A percentile compares a stretch with the other conserved stretches of the same genome.
Conservation (phyloP, 2,113 vertebrate species). For the Brachyistius frenatus region DNA sequence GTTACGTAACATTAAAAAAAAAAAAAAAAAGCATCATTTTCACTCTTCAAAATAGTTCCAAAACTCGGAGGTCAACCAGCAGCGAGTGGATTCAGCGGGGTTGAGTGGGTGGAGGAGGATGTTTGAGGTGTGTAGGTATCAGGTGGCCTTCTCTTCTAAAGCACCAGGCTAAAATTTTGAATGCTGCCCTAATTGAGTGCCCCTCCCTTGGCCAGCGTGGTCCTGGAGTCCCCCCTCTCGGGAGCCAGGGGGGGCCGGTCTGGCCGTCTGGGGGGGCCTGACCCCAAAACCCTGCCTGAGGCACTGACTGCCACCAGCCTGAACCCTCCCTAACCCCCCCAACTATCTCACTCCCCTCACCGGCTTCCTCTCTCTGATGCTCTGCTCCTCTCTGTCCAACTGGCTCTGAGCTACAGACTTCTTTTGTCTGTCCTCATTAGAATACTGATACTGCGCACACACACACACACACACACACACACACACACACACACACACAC, state of each 20-base stretch:
- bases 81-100: not conserved
- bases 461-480: constrained; percentile 48
- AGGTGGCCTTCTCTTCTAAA: constrained; percentile 74
- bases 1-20: constrained; percentile 43
- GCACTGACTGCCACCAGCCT: constrained; percentile 82
- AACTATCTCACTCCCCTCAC: constrained; percentile 62
- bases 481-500: constrained; percentile 44
- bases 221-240: constrained; percentile 73
- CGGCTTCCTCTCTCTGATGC: constrained; percentile 69
- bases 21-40: constrained; percentile 20
- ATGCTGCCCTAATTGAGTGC: constrained; percentile 75
- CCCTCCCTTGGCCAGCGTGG: constrained; percentile 73
- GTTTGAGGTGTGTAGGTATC: constrained; percentile 76
- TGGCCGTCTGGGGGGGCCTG: constrained; percentile 80
- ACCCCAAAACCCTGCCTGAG: constrained; percentile 83
- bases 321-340: constrained; percentile 76
- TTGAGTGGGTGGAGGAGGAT: constrained; percentile 17
- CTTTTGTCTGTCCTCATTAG: constrained; percentile 83
- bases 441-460: constrained; percentile 71
- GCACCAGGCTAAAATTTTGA: constrained; percentile 65
- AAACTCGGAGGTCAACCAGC: constrained; percentile 36
- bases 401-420: constrained; percentile 81
- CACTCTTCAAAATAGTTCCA: not conserved
- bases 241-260: constrained; percentile 51
- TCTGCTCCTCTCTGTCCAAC: constrained; percentile 70